Evolutionary conservation across 2,888 invertebrate species (phyloP).

Genomic region (Lampropteryx suffumata): DNA sequence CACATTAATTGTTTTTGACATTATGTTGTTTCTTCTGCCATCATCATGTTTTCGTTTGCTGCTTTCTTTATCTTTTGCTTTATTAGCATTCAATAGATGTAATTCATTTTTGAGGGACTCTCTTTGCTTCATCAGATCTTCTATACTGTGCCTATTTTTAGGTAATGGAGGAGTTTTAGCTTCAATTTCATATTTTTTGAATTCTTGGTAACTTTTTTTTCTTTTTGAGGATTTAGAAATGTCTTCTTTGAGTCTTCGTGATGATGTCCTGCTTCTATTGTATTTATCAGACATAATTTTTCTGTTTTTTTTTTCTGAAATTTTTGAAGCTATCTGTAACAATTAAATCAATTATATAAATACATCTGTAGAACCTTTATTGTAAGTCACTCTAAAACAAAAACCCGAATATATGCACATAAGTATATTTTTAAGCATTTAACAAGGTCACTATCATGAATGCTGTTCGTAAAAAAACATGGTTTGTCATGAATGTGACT

Average conservation of each 20-base stretch:
- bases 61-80: slow-evolving; percentile 36
- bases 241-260: slow-evolving; percentile 49
- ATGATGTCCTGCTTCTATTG: slow-evolving; percentile 47
- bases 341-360: slow-evolving; percentile 37
- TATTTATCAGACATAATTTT: slow-evolving; percentile 39
- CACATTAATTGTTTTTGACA: slow-evolving; percentile 23
- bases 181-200: slow-evolving; percentile 45
- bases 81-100: slow-evolving; percentile 49
- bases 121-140: slow-evolving; percentile 65
- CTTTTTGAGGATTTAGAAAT: slow-evolving; percentile 43
- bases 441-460: slow-evolving; percentile 53
- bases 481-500: slow-evolving; percentile 60
- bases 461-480: slow-evolving; percentile 34
- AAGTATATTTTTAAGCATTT: slow-evolving; percentile 45
- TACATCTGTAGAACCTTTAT: slow-evolving; percentile 21
- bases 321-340: slow-evolving; percentile 58
- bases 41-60: slow-evolving; percentile 47
- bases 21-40: slow-evolving; percentile 22
- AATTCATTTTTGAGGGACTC: slow-evolving; percentile 63
- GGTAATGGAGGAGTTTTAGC: slow-evolving; percentile 71
- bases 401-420: slow-evolving; percentile 31
- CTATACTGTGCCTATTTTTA: slow-evolving; percentile 51
- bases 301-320: slow-evolving; percentile 22
- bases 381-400: slow-evolving; percentile 28
- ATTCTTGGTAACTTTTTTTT: slow-evolving; percentile 44